Conservation (phyloP, 1,140 invertebrate species). For the Drosophila oshimai region DNA sequence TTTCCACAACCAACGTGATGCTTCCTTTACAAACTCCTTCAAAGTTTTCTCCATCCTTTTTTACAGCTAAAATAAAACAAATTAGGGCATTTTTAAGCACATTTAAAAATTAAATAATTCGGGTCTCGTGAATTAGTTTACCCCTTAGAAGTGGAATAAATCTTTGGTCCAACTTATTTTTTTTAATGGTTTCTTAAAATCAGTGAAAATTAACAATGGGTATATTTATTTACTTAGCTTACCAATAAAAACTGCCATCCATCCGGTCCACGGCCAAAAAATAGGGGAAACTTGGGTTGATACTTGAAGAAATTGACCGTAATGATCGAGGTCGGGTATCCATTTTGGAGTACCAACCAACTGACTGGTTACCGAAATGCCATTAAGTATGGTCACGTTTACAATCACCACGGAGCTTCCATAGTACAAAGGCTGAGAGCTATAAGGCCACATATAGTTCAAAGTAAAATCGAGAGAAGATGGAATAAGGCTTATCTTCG, state of each 20-base stretch:
- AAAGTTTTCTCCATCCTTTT: constrained; percentile 57
- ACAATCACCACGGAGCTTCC: constrained; percentile 93
- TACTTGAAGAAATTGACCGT: constrained; percentile 89
- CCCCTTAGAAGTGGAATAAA: too few species aligned
- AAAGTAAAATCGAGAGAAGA: constrained; percentile 82
- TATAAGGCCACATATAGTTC: constrained; percentile 88
- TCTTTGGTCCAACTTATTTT: too few species aligned
- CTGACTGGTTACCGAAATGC: constrained; percentile 93
- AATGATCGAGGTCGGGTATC: constrained; percentile 92
- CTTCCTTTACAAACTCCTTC: constrained; percentile 87
- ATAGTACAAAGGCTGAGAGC: constrained; percentile 96
- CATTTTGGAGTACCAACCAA: constrained; percentile 89
- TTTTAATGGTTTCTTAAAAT: too few species aligned
- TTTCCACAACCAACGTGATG: constrained; percentile 92
- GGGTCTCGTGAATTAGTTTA: too few species aligned
- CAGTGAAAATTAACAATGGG: background rate
- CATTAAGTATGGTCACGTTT: constrained; percentile 95
- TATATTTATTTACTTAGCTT: background rate
- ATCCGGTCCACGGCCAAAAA: constrained; percentile 98
- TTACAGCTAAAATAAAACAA: constrained; percentile 40
- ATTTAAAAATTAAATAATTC: too few species aligned
- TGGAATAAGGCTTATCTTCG: constrained; percentile 89
- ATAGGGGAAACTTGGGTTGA: constrained; percentile 90
- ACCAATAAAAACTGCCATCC: constrained; percentile 89
- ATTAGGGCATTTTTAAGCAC: background rate